These are phyloP conservation scores for Montipora capitata DNA, from an alignment of 92 coral and sea anemone genomes.

Conservation along the genomic window DNA sequence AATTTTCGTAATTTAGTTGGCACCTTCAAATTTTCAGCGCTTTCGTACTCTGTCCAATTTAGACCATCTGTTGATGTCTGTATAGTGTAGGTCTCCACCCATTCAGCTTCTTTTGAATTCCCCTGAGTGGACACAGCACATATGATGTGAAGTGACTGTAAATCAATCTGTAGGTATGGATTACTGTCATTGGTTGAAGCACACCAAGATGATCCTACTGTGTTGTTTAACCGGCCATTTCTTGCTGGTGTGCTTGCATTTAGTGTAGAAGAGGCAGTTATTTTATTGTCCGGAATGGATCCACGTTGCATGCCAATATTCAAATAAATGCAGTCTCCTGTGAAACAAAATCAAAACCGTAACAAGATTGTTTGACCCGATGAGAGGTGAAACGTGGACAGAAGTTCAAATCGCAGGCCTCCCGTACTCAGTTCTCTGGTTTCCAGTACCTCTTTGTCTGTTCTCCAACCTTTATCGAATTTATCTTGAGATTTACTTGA, in stretches of 20 bases:
- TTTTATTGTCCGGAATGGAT: neutral
- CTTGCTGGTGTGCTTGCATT: conserved; percentile 31
- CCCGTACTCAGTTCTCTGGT: too few species aligned
- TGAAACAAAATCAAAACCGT: too few species aligned
- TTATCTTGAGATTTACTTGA: too few species aligned
- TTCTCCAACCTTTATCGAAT: too few species aligned
- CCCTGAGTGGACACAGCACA: conserved; percentile 50
- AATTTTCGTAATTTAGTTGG: too few species aligned
- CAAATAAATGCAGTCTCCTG: conserved; percentile 38
- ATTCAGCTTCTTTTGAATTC: conserved; percentile 33
- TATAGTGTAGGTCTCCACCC: conserved; percentile 24
- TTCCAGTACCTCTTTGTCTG: too few species aligned
- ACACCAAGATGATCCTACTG: conserved; percentile 39
- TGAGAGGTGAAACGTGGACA: too few species aligned
- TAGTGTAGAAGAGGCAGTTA: conserved; percentile 18
- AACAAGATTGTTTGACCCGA: too few species aligned
- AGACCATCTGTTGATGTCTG: conserved; percentile 23
- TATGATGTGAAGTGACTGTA: conserved; percentile 14
- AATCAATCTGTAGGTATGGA: conserved; percentile 34
- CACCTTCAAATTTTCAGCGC: conserved; percentile 1
- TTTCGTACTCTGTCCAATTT: conserved; percentile 13
- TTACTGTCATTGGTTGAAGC: conserved; percentile 19
- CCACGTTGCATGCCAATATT: conserved; percentile 37
- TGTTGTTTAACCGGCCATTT: conserved; percentile 40
- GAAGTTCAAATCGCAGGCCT: too few species aligned